Percentiles rank a stretch among this genome's conserved stretches.
Evolutionary conservation across 2,797 vertebrate genomes (phyloP).

Genomic region (Silurus aristotelis): DNA sequence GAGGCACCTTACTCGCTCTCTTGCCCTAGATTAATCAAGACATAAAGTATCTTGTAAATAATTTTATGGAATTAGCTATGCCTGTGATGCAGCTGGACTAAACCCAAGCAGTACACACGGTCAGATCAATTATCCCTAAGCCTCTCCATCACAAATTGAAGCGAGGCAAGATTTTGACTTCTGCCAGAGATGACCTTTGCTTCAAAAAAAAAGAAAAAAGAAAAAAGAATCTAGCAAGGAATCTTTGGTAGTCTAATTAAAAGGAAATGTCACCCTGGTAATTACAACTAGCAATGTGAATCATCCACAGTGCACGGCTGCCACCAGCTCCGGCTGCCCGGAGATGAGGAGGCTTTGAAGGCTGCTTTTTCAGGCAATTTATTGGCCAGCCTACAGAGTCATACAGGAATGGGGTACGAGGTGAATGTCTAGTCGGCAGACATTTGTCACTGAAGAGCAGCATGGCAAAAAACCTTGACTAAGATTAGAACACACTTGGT

Average conservation of each 20-base stretch:
- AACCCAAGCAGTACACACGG: conserved; percentile 54
- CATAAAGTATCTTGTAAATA: conserved; percentile 56
- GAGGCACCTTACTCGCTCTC: not conserved
- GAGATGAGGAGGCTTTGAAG: conserved; percentile 60
- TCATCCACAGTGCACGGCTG: conserved; percentile 61
- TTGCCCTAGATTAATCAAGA: conserved; percentile 48
- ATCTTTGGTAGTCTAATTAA: conserved; percentile 79
- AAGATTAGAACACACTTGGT: conserved; percentile 50
- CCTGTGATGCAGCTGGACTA: conserved; percentile 38
- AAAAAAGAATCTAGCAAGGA: conserved; percentile 68
- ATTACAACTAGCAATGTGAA: conserved; percentile 73
- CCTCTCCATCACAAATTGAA: conserved; percentile 59
- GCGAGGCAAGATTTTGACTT: conserved; percentile 64
- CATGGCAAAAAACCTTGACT: conserved; percentile 52
- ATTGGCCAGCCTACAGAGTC: conserved; percentile 37
- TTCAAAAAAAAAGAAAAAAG: conserved; percentile 40
- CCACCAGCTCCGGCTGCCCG: conserved; percentile 38
- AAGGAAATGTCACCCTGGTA: conserved; percentile 80
- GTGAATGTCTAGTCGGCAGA: conserved; percentile 58
- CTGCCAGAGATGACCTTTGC: conserved; percentile 77
- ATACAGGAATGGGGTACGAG: conserved; percentile 51
- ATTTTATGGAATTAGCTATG: conserved; percentile 58
- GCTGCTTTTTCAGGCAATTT: conserved; percentile 55
- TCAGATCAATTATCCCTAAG: conserved; percentile 49
- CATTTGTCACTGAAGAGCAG: conserved; percentile 57